Percentiles rank a stretch among this genome's conserved stretches.
Evolutionary conservation across 2,113 vertebrate species (phyloP).

Genomic region (Solea senegalensis): DNA sequence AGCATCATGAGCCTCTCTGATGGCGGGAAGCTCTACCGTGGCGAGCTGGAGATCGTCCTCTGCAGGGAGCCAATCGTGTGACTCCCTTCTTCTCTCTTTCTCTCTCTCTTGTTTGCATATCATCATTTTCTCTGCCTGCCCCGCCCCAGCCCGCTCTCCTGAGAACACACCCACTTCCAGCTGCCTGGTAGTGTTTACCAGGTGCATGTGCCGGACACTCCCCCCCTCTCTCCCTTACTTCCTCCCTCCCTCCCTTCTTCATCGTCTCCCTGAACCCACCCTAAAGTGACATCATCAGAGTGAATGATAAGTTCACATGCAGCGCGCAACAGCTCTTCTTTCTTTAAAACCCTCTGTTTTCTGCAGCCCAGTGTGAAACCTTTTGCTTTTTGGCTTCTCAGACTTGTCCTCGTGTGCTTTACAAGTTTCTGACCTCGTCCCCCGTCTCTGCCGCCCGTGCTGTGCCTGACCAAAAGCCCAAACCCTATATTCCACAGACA

Average conservation of each 20-base stretch:
- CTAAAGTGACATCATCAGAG: conserved; percentile 60
- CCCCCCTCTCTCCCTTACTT: neutral
- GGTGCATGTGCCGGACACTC: conserved; percentile 80
- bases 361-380: conserved; percentile 12
- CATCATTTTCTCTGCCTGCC: conserved; percentile 62
- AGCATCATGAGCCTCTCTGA: conserved; percentile 96
- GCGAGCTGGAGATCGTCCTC: conserved; percentile 95
- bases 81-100: conserved; percentile 41
- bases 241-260: neutral
- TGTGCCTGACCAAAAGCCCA: conserved; percentile 51
- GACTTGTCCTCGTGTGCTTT: neutral
- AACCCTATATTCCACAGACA: conserved; percentile 34
- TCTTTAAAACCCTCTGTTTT: conserved; percentile 10
- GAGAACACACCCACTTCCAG: conserved; percentile 64
- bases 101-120: conserved; percentile 30
- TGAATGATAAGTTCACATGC: conserved; percentile 67
- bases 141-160: conserved; percentile 38
- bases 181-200: conserved; percentile 74
- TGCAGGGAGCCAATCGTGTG: conserved; percentile 91
- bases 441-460: conserved; percentile 22
- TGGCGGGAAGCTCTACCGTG: conserved; percentile 93
- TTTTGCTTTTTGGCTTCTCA: conserved; percentile 15
- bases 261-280: conserved; percentile 3
- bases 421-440: conserved; percentile 24
- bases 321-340: conserved; percentile 57